Evolutionary conservation across 2,888 invertebrate species (phyloP).

Genomic region (Leptura quadrifasciata): DNA sequence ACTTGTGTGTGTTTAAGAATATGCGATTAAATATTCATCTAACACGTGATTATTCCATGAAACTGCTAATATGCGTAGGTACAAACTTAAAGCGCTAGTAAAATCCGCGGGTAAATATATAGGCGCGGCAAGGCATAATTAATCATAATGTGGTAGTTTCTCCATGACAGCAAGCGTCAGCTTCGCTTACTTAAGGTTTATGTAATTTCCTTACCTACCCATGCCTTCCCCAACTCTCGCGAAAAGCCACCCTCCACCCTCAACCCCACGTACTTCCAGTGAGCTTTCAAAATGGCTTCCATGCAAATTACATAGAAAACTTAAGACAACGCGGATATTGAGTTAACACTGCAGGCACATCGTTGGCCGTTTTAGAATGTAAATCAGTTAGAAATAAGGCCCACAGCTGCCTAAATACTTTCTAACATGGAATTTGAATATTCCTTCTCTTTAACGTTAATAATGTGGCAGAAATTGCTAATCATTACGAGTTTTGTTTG

Average conservation of each 20-base stretch:
- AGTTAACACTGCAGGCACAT: slow-evolving; percentile 69
- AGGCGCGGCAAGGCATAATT: slow-evolving; percentile 67
- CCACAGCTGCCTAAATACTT: slow-evolving; percentile 49
- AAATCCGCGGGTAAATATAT: slow-evolving; percentile 58
- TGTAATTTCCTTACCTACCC: slow-evolving; percentile 71
- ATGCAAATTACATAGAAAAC: slow-evolving; percentile 74
- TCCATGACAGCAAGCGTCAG: slow-evolving; percentile 70
- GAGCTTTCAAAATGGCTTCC: slow-evolving; percentile 74
- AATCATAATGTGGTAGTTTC: slow-evolving; percentile 71
- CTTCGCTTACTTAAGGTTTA: slow-evolving; percentile 73
- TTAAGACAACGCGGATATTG: slow-evolving; percentile 74
- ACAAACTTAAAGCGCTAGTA: slow-evolving; percentile 44
- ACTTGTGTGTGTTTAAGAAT: background rate
- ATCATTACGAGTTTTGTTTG: slow-evolving; percentile 50
- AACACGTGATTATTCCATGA: slow-evolving; percentile 50
- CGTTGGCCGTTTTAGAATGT: slow-evolving; percentile 52
- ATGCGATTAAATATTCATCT: slow-evolving; percentile 18
- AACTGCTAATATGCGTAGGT: slow-evolving; percentile 52
- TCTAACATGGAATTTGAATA: slow-evolving; percentile 61
- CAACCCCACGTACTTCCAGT: slow-evolving; percentile 57
- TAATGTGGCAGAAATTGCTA: slow-evolving; percentile 57
- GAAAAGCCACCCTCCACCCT: slow-evolving; percentile 51
- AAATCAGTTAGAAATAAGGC: slow-evolving; percentile 51
- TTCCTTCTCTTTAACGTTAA: slow-evolving; percentile 60
- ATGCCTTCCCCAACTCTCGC: slow-evolving; percentile 53